phyloP scores from a whole-genome alignment of 1,140 invertebrate species.

The Pogonomyrmex barbatus region DNA sequence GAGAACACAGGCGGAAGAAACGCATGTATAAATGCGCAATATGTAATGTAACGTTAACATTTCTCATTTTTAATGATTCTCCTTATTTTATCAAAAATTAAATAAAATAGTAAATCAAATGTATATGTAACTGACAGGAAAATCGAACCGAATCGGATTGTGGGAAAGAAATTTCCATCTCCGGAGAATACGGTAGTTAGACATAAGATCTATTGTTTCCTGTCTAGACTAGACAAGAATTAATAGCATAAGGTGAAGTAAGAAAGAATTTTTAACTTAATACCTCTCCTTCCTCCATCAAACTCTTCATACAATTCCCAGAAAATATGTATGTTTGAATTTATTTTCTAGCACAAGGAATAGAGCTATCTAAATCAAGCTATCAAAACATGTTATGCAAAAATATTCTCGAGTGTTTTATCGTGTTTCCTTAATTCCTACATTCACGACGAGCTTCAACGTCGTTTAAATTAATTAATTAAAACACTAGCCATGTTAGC shows the following conservation, averaged over 20 bases:
- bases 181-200: conserved; percentile 12
- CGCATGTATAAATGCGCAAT: neutral
- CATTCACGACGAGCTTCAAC: neutral
- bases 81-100: neutral
- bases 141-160: conserved; percentile 33
- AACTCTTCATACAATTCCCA: neutral
- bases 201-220: conserved; percentile 49
- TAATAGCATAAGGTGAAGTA: conserved; percentile 26
- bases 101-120: conserved; percentile 9
- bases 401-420: neutral
- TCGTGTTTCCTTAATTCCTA: neutral
- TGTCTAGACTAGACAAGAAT: conserved; percentile 18
- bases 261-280: conserved; percentile 35
- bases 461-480: neutral
- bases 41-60: neutral
- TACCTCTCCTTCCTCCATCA: neutral
- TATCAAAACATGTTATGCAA: neutral
- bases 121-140: neutral
- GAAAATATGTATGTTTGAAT: neutral
- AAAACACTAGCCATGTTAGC: neutral
- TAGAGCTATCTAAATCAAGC: neutral
- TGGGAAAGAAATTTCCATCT: conserved; percentile 43
- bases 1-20: neutral
- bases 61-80: neutral
- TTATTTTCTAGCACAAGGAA: neutral